Conservation (phyloP, 2,888 invertebrate genomes). For the Dryococelus australis region DNA sequence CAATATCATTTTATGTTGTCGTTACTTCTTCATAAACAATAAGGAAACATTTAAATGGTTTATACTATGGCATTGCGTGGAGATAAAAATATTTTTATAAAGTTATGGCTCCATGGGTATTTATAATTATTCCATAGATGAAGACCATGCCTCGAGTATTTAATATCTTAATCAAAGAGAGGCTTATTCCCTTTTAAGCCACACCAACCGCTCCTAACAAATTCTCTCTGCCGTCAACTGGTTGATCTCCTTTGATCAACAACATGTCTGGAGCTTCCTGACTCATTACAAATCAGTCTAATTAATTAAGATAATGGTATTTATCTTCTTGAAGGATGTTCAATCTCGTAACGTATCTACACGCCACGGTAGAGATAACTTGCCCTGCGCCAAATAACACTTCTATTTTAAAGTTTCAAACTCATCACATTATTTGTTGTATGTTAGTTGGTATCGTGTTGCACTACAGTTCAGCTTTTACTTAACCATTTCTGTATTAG, state of each 20-base stretch:
- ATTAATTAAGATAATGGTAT: background rate
- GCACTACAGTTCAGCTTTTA: too few relatives aligned
- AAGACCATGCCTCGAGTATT: background rate
- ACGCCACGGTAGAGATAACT: background rate
- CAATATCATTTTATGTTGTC: too few relatives aligned
- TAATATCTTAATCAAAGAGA: background rate
- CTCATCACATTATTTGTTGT: too few relatives aligned
- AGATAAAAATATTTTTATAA: too few relatives aligned
- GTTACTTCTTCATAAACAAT: too few relatives aligned
- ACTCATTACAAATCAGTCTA: background rate
- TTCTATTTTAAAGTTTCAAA: too few relatives aligned
- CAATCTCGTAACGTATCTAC: background rate
- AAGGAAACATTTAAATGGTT: too few relatives aligned
- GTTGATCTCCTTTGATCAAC: background rate
- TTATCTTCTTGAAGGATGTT: background rate
- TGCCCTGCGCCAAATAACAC: too few relatives aligned
- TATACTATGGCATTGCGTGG: too few relatives aligned
- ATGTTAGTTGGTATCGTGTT: too few relatives aligned
- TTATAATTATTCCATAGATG: background rate
- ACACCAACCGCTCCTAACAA: background rate
- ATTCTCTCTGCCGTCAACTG: background rate
- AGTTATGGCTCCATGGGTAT: too few relatives aligned
- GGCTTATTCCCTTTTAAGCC: background rate
- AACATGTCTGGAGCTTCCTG: background rate
- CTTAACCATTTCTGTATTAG: too few relatives aligned